phyloP scores from a whole-genome alignment of 2,113 vertebrate genomes.

The Chinchilla lanigera region DNA sequence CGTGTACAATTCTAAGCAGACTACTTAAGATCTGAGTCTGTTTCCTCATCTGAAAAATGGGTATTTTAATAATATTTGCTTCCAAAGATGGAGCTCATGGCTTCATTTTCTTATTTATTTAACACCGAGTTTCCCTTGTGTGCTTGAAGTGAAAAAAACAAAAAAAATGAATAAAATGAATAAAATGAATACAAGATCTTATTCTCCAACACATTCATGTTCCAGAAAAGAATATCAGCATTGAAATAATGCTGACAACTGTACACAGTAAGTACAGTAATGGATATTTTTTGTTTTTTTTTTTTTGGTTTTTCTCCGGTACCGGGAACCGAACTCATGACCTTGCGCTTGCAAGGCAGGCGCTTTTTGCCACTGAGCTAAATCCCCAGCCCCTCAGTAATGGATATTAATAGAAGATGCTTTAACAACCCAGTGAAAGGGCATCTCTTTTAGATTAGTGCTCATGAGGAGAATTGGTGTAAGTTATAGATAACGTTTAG shows the following conservation, averaged over 20 bases:
- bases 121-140: not conserved
- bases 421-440: not conserved
- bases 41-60: slow-evolving; percentile 28
- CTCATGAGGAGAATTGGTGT: not conserved
- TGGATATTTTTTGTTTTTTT: too few species aligned
- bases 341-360: too few species aligned
- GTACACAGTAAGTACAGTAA: not conserved
- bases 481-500: not conserved
- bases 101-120: slow-evolving; percentile 40
- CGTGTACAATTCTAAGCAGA: not conserved
- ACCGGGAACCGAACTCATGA: too few species aligned
- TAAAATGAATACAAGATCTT: not conserved
- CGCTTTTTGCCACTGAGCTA: too few species aligned
- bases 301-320: too few species aligned
- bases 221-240: not conserved
- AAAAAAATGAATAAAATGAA: not conserved
- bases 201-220: not conserved
- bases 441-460: not conserved
- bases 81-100: not conserved
- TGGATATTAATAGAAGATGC: not conserved
- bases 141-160: not conserved
- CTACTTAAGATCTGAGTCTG: not conserved
- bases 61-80: not conserved
- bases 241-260: not conserved
- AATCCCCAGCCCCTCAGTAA: too few species aligned